These are phyloP conservation scores for Achatina immaculata DNA, from an alignment of 1,140 invertebrate species.

Conservation along the genomic window DNA sequence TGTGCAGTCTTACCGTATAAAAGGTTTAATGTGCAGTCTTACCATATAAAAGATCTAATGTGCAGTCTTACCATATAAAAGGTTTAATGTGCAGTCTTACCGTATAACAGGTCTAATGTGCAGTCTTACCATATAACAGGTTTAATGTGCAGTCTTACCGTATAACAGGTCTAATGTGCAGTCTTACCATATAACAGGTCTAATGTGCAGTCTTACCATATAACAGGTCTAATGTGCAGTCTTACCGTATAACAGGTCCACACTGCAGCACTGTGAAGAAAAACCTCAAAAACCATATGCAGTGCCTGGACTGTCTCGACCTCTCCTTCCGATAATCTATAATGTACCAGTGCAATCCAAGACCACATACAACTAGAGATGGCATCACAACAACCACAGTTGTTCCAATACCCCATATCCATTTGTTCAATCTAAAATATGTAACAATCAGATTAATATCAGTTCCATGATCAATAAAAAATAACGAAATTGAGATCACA, in stretches of 20 bases:
- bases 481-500: constrained; percentile 43
- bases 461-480: constrained; percentile 50
- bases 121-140: too few species aligned
- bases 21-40: too few species aligned
- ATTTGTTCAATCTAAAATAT: constrained; percentile 46
- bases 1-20: too few species aligned
- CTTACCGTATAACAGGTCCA: constrained; percentile 59
- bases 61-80: too few species aligned
- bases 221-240: too few species aligned
- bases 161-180: too few species aligned
- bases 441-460: constrained; percentile 50
- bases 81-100: too few species aligned
- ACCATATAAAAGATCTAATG: too few species aligned
- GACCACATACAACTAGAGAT: constrained; percentile 48
- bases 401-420: constrained; percentile 45
- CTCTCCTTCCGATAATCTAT: constrained; percentile 52
- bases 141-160: too few species aligned
- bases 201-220: too few species aligned
- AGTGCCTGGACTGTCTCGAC: neutral
- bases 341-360: constrained; percentile 56
- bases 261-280: constrained; percentile 54
- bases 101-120: too few species aligned
- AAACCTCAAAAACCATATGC: constrained; percentile 51
- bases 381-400: constrained; percentile 48
- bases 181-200: too few species aligned